Evolutionary conservation across 2,888 invertebrate genomes (phyloP).

Genomic region (Coleophora flavipennella): DNA sequence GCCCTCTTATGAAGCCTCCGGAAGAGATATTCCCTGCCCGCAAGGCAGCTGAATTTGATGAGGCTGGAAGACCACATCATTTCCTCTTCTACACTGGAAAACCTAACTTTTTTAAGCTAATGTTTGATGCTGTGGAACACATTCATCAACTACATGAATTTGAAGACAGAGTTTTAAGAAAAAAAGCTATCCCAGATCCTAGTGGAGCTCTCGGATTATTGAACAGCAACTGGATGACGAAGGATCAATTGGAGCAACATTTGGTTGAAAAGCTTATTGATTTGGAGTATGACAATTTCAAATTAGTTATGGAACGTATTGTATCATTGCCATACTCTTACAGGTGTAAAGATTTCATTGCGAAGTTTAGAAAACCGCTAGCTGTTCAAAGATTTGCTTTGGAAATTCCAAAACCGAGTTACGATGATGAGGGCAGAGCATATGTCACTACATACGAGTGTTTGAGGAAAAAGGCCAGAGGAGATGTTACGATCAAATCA

Average conservation of each 20-base stretch:
- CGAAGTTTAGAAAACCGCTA: conserved; percentile 76
- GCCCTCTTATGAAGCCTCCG: conserved; percentile 93
- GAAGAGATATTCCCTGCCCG: conserved; percentile 86
- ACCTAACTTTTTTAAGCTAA: conserved; percentile 86
- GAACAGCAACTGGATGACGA: conserved; percentile 73
- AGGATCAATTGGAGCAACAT: conserved; percentile 75
- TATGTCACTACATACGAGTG: conserved; percentile 82
- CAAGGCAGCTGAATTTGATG: conserved; percentile 93
- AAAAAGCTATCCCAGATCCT: conserved; percentile 74
- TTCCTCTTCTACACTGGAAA: conserved; percentile 92
- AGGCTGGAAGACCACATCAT: conserved; percentile 91
- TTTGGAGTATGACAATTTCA: conserved; percentile 80
- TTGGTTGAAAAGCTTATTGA: conserved; percentile 80
- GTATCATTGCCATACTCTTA: conserved; percentile 80
- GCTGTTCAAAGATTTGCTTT: conserved; percentile 70
- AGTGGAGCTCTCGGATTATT: conserved; percentile 64
- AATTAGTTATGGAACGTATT: conserved; percentile 80
- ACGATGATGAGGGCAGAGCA: conserved; percentile 79
- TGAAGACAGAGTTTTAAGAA: conserved; percentile 80
- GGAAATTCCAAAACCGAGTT: conserved; percentile 78
- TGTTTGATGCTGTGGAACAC: conserved; percentile 83
- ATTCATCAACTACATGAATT: conserved; percentile 77
- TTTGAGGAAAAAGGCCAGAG: conserved; percentile 79
- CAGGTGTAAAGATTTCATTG: conserved; percentile 80
- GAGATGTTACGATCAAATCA: conserved; percentile 83